Evolutionary conservation across 2,888 invertebrate species (phyloP).

Genomic region (Pristionchus exspectatus): DNA sequence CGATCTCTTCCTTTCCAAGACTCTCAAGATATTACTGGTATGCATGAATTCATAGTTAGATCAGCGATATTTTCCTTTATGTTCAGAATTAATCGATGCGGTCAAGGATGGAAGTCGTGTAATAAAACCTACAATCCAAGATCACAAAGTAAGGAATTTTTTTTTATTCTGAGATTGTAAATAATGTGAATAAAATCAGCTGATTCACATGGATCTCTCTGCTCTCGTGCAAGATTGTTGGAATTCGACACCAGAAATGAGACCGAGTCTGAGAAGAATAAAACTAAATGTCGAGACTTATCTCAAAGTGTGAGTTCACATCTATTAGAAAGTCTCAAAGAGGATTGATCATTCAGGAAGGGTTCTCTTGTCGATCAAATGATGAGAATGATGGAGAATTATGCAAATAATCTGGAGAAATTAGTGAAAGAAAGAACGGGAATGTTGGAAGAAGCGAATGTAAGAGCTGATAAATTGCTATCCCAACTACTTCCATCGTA

Average conservation of each 20-base stretch:
- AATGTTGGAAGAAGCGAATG: constrained; percentile 78
- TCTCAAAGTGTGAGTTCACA: constrained; percentile 65
- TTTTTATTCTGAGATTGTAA: background rate
- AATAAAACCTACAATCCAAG: constrained; percentile 72
- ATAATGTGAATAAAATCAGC: background rate
- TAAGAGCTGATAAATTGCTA: constrained; percentile 73
- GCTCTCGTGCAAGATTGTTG: constrained; percentile 70
- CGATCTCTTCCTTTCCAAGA: constrained; percentile 74
- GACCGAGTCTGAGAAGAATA: constrained; percentile 72
- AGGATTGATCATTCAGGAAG: constrained; percentile 62
- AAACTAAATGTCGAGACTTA: constrained; percentile 74
- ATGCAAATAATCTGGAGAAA: constrained; percentile 78
- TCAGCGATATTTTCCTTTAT: background rate
- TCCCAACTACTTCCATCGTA: constrained; percentile 72
- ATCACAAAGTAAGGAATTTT: constrained; percentile 67
- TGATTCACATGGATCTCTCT: constrained; percentile 59
- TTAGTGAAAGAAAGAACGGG: constrained; percentile 77
- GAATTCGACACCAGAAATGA: constrained; percentile 71
- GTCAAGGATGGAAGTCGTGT: constrained; percentile 67
- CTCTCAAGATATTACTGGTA: constrained; percentile 69
- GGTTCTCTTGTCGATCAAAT: constrained; percentile 78
- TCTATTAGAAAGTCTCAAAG: background rate
- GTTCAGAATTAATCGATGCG: constrained; percentile 68
- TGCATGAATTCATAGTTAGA: background rate
- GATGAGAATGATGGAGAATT: constrained; percentile 75